Conservation (phyloP, 2,888 invertebrate genomes). For the Lysandra coridon region DNA sequence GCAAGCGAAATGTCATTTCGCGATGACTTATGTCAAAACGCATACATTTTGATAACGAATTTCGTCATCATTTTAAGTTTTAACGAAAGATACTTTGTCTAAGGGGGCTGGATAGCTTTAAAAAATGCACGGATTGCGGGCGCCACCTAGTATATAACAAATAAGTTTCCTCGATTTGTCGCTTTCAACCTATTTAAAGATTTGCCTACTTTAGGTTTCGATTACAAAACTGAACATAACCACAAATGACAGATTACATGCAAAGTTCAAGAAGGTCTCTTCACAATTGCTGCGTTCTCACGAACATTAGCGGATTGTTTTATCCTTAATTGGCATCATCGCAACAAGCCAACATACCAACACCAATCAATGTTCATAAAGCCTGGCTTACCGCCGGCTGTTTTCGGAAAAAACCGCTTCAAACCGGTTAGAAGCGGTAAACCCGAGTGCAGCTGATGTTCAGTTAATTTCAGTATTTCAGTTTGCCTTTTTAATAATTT, state of each 20-base stretch:
- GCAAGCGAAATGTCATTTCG: too few species aligned
- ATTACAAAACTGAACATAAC: background rate
- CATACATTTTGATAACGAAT: too few species aligned
- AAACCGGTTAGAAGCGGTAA: constrained; percentile 7
- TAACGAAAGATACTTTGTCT: too few species aligned
- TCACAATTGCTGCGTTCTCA: constrained; percentile 30
- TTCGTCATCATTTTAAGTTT: too few species aligned
- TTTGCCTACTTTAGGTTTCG: background rate
- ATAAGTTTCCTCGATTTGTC: background rate
- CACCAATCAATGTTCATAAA: constrained; percentile 56
- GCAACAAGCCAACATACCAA: constrained; percentile 45
- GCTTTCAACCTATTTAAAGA: background rate
- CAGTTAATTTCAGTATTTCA: background rate
- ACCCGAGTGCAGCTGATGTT: background rate
- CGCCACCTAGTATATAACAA: background rate
- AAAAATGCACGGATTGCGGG: background rate
- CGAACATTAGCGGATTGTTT: constrained; percentile 40
- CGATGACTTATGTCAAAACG: too few species aligned
- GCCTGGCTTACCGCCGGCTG: constrained; percentile 37
- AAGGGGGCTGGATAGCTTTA: too few species aligned
- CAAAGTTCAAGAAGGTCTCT: constrained; percentile 26
- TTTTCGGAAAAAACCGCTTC: constrained; percentile 16
- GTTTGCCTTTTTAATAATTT: background rate
- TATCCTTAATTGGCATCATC: constrained; percentile 42
- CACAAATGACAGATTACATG: constrained; percentile 12